A percentile compares a stretch with the other conserved stretches of the same genome.
phyloP scores from a whole-genome alignment of 1,140 invertebrate genomes.

The Zaprionus inermis region DNA sequence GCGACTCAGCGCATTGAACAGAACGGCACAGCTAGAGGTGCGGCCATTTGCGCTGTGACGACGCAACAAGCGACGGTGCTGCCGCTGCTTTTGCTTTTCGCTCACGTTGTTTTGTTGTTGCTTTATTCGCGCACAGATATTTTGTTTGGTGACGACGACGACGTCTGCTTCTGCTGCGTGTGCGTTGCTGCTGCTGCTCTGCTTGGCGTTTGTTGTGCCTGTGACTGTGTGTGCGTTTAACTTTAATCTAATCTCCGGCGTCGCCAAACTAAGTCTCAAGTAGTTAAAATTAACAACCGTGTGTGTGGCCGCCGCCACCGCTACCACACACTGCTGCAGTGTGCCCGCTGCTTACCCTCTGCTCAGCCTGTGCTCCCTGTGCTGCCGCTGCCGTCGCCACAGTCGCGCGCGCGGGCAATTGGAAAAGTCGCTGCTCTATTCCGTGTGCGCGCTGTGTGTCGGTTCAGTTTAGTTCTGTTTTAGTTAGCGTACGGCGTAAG shows the following conservation, averaged over 20 bases:
- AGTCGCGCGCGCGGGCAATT: constrained; percentile 32
- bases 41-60: neutral
- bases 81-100: neutral
- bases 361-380: neutral
- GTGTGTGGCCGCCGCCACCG: too few species aligned
- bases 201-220: constrained; percentile 16
- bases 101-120: constrained; percentile 3
- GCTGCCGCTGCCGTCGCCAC: neutral
- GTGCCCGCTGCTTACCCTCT: constrained; percentile 12
- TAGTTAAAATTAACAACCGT: constrained; percentile 39
- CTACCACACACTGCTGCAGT: constrained; percentile 3
- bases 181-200: neutral
- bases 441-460: constrained; percentile 21
- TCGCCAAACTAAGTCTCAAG: constrained; percentile 43
- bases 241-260: constrained; percentile 38
- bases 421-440: constrained; percentile 25
- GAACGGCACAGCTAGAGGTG: constrained; percentile 20
- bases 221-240: constrained; percentile 32
- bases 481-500: constrained; percentile 47
- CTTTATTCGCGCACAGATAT: neutral
- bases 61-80: constrained; percentile 42
- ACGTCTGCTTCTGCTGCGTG: neutral
- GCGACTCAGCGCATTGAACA: neutral
- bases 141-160: constrained; percentile 37
- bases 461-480: constrained; percentile 46